Percentiles rank a stretch among this genome's conserved stretches.
Conservation (phyloP, 2,113 vertebrate species). For the Taurulus bubalis region DNA sequence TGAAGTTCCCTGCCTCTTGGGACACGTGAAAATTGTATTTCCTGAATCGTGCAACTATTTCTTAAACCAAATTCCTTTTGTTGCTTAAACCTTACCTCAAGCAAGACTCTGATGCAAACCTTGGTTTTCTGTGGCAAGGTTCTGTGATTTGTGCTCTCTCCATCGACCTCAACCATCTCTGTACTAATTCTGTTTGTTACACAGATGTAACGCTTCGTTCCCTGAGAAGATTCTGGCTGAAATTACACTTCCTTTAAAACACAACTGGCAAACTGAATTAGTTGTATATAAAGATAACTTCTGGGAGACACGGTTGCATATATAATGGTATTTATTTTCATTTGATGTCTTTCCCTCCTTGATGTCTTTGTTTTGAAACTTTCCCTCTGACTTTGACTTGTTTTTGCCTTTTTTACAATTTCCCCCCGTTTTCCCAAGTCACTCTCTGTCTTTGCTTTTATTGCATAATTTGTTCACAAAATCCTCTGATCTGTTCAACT, state of each 20-base stretch:
- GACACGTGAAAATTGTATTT: background rate
- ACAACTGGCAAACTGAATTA: background rate
- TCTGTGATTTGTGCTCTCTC: background rate
- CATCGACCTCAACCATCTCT: background rate
- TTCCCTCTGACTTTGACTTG: constrained; percentile 15
- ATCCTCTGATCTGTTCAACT: constrained; percentile 61
- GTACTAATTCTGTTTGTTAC: background rate
- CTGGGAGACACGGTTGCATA: constrained; percentile 6
- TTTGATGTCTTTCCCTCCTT: constrained; percentile 16
- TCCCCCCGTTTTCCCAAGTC: constrained; percentile 8
- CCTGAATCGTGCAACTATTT: background rate
- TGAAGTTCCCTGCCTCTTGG: background rate
- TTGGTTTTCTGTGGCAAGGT: background rate
- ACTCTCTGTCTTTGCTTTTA: constrained; percentile 43
- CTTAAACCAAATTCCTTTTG: background rate
- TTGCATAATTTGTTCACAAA: constrained; percentile 57
- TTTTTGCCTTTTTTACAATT: constrained; percentile 1
- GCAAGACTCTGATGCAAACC: background rate
- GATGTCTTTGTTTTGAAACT: constrained; percentile 28
- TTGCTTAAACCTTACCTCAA: background rate
- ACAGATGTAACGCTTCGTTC: background rate
- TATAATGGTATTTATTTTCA: constrained; percentile 20
- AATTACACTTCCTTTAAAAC: background rate
- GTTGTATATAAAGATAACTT: background rate
- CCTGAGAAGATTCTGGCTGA: background rate